These are phyloP conservation scores for Drosophila auraria DNA, from an alignment of 1,140 invertebrate genomes.

Conservation along the genomic window DNA sequence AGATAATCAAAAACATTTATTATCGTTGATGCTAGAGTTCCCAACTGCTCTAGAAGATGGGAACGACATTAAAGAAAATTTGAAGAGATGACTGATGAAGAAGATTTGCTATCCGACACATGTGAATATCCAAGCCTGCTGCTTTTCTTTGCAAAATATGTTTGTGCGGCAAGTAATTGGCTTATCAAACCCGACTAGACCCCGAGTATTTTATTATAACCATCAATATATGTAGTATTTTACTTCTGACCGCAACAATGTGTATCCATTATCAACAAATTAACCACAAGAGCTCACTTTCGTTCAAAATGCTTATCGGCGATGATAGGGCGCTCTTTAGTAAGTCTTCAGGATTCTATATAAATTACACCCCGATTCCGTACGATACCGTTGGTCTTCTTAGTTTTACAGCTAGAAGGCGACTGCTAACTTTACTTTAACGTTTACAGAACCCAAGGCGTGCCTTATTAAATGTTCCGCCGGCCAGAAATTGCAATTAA, in stretches of 20 bases:
- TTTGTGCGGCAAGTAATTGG: no score
- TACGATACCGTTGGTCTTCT: background rate
- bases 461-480: constrained; percentile 25
- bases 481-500: constrained; percentile 51
- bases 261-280: constrained; percentile 14
- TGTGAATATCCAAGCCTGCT: no score
- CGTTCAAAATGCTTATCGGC: constrained; percentile 15
- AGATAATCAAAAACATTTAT: no score
- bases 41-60: no score
- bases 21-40: no score
- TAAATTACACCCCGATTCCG: background rate
- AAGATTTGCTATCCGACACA: no score
- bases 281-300: constrained; percentile 19
- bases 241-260: constrained; percentile 20
- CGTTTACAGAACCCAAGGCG: constrained; percentile 12
- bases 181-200: no score
- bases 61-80: no score
- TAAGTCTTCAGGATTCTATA: background rate
- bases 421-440: constrained; percentile 26
- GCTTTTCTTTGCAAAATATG: no score
- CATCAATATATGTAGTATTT: no score
- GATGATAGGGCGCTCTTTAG: background rate
- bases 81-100: no score
- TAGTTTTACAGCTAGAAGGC: background rate
- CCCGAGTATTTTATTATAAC: no score